Conservation (phyloP, 2,113 vertebrate genomes). For the Balaeniceps rex region DNA sequence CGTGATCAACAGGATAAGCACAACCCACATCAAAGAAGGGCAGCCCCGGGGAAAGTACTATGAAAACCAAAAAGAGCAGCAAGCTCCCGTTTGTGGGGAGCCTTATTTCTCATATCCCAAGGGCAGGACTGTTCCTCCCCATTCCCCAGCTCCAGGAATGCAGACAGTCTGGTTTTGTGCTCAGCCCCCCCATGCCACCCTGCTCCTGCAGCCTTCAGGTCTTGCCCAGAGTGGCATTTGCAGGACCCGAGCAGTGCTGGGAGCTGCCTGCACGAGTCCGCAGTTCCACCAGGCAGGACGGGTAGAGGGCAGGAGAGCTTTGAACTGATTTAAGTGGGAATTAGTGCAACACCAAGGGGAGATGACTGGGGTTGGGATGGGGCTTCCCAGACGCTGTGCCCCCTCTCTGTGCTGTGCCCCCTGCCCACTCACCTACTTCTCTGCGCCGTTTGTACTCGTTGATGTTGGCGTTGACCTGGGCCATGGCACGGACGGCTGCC, state of each 20-base stretch:
- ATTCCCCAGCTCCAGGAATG: not conserved
- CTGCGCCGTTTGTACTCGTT: slow-evolving; percentile 93
- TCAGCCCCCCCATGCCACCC: not conserved
- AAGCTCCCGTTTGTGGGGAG: not conserved
- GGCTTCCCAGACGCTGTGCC: not conserved
- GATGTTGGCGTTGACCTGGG: slow-evolving; percentile 88
- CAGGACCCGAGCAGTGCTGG: not conserved
- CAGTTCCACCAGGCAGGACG: not conserved
- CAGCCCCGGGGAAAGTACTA: not conserved
- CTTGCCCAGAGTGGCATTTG: not conserved
- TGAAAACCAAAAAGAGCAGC: not conserved
- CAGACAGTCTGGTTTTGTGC: not conserved
- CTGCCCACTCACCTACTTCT: slow-evolving; percentile 88
- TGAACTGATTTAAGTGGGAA: not conserved
- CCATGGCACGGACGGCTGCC: slow-evolving; percentile 72
- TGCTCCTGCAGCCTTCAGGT: not conserved
- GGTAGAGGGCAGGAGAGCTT: not conserved
- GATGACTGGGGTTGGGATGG: not conserved
- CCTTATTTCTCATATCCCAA: not conserved
- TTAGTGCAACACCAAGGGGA: not conserved
- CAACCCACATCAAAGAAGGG: not conserved
- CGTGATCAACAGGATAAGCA: not conserved
- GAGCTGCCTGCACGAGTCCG: not conserved
- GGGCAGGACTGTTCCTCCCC: not conserved
- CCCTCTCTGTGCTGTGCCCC: fast-evolving